Percentiles rank a stretch among this genome's conserved stretches.
phyloP scores from a whole-genome alignment of 2,888 invertebrate genomes.

The Leucophenga montana region DNA sequence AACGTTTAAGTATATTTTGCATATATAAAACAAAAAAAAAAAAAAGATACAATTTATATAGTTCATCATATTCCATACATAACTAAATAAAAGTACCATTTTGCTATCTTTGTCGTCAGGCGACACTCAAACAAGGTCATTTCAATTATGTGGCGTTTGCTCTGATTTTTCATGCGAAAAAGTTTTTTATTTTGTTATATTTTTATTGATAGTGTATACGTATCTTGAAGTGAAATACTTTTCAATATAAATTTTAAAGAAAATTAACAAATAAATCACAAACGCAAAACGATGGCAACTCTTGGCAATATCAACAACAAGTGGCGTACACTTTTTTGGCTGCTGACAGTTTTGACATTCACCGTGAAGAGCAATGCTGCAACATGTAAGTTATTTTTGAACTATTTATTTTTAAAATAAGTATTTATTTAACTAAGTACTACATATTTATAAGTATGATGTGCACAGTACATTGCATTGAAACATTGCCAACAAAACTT shows the following conservation, averaged over 20 bases:
- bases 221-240: background rate
- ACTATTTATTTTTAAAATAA: background rate
- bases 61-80: no score
- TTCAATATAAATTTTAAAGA: background rate
- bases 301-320: slow-evolving; percentile 14
- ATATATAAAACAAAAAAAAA: no score
- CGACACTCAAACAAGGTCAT: slow-evolving; percentile 25
- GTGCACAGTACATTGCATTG: no score
- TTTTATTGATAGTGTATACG: slow-evolving; percentile 15
- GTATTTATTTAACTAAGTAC: background rate
- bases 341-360: slow-evolving; percentile 24
- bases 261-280: slow-evolving; percentile 4
- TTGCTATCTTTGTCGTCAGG: background rate
- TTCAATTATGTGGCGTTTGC: slow-evolving; percentile 20
- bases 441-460: background rate
- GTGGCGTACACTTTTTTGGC: slow-evolving; percentile 12
- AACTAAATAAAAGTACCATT: no score
- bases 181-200: background rate
- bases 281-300: slow-evolving; percentile 6
- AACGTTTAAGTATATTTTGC: no score
- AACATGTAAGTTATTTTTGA: slow-evolving; percentile 15
- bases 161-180: background rate
- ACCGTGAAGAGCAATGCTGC: slow-evolving; percentile 5
- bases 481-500: no score
- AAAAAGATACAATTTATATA: no score